phyloP scores from a whole-genome alignment of 2,797 vertebrate species.

The Esox lucius region DNA sequence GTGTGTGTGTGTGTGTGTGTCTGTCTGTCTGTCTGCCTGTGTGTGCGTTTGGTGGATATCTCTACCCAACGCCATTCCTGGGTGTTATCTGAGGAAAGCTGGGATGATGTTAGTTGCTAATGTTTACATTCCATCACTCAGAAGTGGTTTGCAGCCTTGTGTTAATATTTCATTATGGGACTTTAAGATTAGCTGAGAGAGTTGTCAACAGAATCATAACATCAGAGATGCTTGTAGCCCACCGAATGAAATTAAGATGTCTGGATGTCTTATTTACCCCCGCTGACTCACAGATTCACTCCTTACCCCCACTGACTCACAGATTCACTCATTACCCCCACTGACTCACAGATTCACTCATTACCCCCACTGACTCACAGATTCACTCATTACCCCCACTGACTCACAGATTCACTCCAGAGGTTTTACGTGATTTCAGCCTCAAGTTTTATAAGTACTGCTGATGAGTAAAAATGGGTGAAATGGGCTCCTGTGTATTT shows the following conservation, averaged over 20 bases:
- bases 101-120: not conserved
- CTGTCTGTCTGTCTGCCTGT: too few species aligned
- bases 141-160: not conserved
- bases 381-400: too few species aligned
- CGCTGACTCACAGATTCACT: too few species aligned
- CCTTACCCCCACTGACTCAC: too few species aligned
- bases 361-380: too few species aligned
- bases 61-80: slow-evolving; percentile 5
- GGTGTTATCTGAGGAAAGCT: not conserved
- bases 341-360: too few species aligned
- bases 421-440: slow-evolving; percentile 15
- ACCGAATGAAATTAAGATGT: not conserved
- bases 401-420: not conserved
- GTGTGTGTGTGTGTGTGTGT: too few species aligned
- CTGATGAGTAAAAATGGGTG: too few species aligned
- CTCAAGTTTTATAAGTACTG: not conserved
- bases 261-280: not conserved
- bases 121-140: not conserved
- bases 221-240: not conserved
- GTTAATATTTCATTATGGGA: not conserved
- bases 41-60: slow-evolving; percentile 17
- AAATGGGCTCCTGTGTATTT: too few species aligned
- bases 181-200: not conserved
- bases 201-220: not conserved
- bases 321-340: too few species aligned